Conservation (phyloP, 2,797 vertebrate species). For the Leuciscus waleckii region DNA sequence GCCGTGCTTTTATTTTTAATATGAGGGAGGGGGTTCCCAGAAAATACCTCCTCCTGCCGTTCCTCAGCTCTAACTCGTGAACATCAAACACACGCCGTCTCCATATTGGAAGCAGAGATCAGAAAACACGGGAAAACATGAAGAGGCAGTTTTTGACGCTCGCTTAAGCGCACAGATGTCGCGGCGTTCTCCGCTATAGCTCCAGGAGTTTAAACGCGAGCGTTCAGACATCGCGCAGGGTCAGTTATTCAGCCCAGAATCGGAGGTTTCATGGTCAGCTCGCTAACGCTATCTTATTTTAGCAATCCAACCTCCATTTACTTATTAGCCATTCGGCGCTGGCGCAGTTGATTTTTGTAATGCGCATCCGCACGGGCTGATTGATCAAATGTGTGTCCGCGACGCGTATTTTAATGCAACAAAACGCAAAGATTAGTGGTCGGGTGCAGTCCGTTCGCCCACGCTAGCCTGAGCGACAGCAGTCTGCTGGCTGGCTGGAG, state of each 20-base stretch:
- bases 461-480: constrained; percentile 68
- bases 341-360: constrained; percentile 18
- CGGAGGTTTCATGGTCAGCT: constrained; percentile 33
- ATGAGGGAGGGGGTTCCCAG: constrained; percentile 61
- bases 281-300: constrained; percentile 36
- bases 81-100: constrained; percentile 79
- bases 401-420: constrained; percentile 48
- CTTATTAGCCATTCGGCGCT: constrained; percentile 32
- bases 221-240: constrained; percentile 11
- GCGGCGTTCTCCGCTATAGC: not conserved
- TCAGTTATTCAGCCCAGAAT: constrained; percentile 10
- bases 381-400: constrained; percentile 49
- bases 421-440: constrained; percentile 52
- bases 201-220: constrained; percentile 20
- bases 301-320: constrained; percentile 26
- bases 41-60: constrained; percentile 77
- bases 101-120: constrained; percentile 78
- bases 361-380: constrained; percentile 15
- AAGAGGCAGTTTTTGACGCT: constrained; percentile 32
- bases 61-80: constrained; percentile 70
- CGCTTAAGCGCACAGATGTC: not conserved
- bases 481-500: constrained; percentile 69
- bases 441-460: constrained; percentile 52
- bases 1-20: constrained; percentile 63
- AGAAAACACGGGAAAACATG: constrained; percentile 57